Evolutionary conservation across 2,113 vertebrate species (phyloP).

Genomic region (Orthonyx spaldingii): DNA sequence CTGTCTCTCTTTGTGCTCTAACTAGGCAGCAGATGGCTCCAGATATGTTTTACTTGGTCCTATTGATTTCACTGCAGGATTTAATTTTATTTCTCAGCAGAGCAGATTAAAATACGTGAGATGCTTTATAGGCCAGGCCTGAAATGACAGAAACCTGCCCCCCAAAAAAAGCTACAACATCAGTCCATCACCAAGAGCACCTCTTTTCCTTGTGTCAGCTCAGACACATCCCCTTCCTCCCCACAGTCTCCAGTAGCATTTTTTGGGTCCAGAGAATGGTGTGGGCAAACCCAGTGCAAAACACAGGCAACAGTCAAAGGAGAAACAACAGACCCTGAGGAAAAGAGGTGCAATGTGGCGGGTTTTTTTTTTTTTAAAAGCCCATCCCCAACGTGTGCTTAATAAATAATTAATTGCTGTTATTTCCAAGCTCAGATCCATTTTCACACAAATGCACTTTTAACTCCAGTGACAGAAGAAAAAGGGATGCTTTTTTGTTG

Average conservation of each 20-base stretch:
- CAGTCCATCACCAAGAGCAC: not conserved
- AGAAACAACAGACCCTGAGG: not conserved
- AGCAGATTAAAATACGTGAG: not conserved
- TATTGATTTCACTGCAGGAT: conserved; percentile 28
- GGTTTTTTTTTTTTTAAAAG: not conserved
- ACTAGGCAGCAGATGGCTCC: conserved; percentile 32
- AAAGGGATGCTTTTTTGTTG: not conserved
- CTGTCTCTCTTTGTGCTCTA: conserved; percentile 31
- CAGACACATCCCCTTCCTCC: not conserved
- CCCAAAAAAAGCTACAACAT: not conserved
- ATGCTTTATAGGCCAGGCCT: not conserved
- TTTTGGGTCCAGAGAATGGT: not conserved
- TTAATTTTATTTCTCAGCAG: conserved; percentile 40
- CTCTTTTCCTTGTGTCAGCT: not conserved
- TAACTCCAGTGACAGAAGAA: not conserved
- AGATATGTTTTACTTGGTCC: conserved; percentile 30
- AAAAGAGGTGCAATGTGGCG: not conserved
- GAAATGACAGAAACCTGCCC: not conserved
- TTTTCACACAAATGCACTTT: conserved; percentile 45
- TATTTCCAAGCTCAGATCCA: conserved; percentile 27
- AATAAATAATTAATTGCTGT: conserved; percentile 49
- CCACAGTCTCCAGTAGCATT: not conserved
- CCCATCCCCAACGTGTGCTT: not conserved
- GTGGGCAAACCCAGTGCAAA: not conserved
- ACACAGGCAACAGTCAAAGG: not conserved